phyloP scores from a whole-genome alignment of 2,113 vertebrate genomes.

The Cnemophilus loriae region DNA sequence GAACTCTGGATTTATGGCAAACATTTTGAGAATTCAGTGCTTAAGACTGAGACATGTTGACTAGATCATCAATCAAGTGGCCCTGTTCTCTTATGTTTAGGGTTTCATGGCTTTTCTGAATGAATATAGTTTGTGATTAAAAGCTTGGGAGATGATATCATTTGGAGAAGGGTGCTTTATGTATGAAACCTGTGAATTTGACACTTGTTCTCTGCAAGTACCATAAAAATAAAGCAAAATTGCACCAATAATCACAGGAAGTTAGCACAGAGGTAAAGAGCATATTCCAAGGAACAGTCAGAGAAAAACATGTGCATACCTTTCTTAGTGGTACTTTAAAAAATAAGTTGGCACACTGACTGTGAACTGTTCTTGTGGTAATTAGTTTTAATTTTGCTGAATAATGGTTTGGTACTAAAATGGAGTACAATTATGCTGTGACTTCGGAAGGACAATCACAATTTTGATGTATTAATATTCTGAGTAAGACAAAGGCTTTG shows the following conservation, averaged over 20 bases:
- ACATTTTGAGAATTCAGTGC: neutral
- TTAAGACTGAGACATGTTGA: neutral
- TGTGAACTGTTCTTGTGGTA: neutral
- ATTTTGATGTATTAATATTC: neutral
- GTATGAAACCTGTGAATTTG: neutral
- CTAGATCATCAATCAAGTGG: neutral
- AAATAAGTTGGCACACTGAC: neutral
- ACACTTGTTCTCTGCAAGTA: neutral
- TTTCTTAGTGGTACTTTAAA: neutral
- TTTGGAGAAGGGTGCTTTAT: neutral
- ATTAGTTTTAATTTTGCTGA: neutral
- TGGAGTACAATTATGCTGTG: neutral
- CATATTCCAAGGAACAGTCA: neutral
- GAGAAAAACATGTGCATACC: neutral
- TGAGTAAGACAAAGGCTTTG: neutral
- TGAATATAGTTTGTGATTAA: neutral
- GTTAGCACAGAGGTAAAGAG: neutral
- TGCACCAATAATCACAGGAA: neutral
- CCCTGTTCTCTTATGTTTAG: neutral
- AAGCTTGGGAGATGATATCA: neutral
- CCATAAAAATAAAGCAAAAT: neutral
- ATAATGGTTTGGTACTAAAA: neutral
- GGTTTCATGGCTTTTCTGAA: neutral
- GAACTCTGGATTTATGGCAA: neutral
- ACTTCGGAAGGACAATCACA: neutral